phyloP scores from a whole-genome alignment of 2,113 vertebrate genomes.

The Mormoops blainvillei region DNA sequence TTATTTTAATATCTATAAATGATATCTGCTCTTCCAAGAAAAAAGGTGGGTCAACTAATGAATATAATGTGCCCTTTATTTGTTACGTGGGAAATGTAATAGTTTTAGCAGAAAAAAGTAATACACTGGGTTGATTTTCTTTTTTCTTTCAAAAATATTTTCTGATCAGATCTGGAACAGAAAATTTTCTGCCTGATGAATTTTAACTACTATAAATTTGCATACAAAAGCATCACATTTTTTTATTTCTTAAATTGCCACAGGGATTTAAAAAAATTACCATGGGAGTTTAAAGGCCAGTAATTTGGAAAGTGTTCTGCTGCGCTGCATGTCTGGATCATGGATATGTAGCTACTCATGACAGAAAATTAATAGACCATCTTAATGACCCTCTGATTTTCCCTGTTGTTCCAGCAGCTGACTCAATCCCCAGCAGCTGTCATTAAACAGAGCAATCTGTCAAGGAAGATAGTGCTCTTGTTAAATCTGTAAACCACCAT shows the following conservation, averaged over 20 bases:
- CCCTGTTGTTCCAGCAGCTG: constrained; percentile 58
- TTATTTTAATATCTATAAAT: background rate
- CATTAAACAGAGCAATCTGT: constrained; percentile 63
- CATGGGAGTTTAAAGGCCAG: background rate
- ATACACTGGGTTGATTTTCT: background rate
- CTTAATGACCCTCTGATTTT: constrained; percentile 58
- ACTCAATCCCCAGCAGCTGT: constrained; percentile 53
- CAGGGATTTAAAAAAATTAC: background rate
- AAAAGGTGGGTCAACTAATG: background rate
- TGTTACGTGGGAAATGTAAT: background rate
- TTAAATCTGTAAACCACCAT: constrained; percentile 53
- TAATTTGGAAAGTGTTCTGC: background rate
- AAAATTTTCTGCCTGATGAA: background rate
- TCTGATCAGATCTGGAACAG: background rate
- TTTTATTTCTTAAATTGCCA: background rate
- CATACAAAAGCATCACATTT: background rate
- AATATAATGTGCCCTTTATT: background rate
- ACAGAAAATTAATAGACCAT: constrained; percentile 57
- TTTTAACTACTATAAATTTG: background rate
- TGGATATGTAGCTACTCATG: background rate
- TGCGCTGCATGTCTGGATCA: background rate
- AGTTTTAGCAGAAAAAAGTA: background rate
- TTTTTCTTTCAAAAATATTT: background rate
- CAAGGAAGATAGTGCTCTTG: constrained; percentile 37
- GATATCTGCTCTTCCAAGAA: background rate